phyloP scores from a whole-genome alignment of 2,888 invertebrate genomes.

The Agonopterix heracliana region DNA sequence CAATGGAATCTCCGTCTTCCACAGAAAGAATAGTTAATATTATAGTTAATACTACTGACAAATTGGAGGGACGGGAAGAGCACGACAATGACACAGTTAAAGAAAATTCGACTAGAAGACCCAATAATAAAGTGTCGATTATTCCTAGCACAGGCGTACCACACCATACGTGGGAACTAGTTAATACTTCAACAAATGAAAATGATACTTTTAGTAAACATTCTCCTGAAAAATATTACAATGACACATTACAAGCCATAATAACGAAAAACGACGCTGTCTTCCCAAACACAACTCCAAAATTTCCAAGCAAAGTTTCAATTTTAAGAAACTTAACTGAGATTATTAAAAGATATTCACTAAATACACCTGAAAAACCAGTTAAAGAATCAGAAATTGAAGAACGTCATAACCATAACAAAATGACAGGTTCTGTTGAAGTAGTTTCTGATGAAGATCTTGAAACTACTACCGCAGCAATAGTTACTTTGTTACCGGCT shows the following conservation, averaged over 20 bases:
- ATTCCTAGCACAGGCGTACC: slow-evolving; percentile 60
- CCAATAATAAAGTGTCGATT: slow-evolving; percentile 66
- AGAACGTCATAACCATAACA: slow-evolving; percentile 40
- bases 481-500: slow-evolving; percentile 82
- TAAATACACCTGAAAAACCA: slow-evolving; percentile 41
- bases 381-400: slow-evolving; percentile 30
- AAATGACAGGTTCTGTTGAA: slow-evolving; percentile 63
- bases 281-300: slow-evolving; percentile 61
- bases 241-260: slow-evolving; percentile 79
- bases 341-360: slow-evolving; percentile 78
- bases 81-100: slow-evolving; percentile 26
- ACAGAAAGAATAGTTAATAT: slow-evolving; percentile 19
- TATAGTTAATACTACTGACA: slow-evolving; percentile 16
- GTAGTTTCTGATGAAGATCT: slow-evolving; percentile 61
- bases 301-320: slow-evolving; percentile 58
- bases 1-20: slow-evolving; percentile 15
- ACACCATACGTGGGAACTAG: slow-evolving; percentile 75
- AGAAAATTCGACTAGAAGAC: slow-evolving; percentile 57
- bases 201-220: slow-evolving; percentile 53
- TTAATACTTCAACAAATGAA: slow-evolving; percentile 69
- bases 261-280: slow-evolving; percentile 74
- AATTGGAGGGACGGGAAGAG: slow-evolving; percentile 10
- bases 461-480: slow-evolving; percentile 53
- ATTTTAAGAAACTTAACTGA: slow-evolving; percentile 78
- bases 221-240: slow-evolving; percentile 74